Evolutionary conservation across 1,140 invertebrate species (phyloP).

Genomic region (Nebria ingens): DNA sequence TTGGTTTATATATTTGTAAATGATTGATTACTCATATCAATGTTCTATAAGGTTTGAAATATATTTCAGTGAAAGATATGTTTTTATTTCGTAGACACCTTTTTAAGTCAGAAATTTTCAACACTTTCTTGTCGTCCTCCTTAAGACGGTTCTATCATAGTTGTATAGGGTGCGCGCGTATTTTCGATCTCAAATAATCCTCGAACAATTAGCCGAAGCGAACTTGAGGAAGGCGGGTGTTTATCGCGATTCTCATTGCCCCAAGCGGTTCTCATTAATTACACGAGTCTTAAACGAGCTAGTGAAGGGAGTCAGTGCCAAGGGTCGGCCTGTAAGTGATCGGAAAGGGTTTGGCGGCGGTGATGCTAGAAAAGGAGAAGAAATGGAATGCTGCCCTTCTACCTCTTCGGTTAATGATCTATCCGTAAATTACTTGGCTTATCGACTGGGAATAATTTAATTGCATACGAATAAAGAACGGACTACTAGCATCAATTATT

Average conservation of each 20-base stretch:
- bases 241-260: background rate
- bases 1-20: too few species aligned
- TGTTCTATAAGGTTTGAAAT: too few species aligned
- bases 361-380: too few species aligned
- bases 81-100: too few species aligned
- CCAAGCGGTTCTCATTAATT: background rate
- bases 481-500: background rate
- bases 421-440: conserved; percentile 11
- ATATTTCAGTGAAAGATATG: too few species aligned
- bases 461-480: conserved; percentile 10
- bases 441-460: conserved; percentile 12
- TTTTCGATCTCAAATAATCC: background rate
- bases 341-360: conserved; percentile 4
- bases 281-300: background rate
- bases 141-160: too few species aligned
- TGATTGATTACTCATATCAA: too few species aligned
- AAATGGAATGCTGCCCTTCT: background rate
- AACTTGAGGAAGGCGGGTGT: background rate
- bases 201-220: background rate
- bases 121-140: too few species aligned
- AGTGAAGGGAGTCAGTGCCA: background rate
- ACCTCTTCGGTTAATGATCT: background rate
- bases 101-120: too few species aligned
- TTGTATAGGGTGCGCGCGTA: too few species aligned
- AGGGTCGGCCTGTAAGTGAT: conserved; percentile 3